Base-by-base conservation (phyloP, 2,888 invertebrate genomes). In the Toxonevra muliebris region DNA sequence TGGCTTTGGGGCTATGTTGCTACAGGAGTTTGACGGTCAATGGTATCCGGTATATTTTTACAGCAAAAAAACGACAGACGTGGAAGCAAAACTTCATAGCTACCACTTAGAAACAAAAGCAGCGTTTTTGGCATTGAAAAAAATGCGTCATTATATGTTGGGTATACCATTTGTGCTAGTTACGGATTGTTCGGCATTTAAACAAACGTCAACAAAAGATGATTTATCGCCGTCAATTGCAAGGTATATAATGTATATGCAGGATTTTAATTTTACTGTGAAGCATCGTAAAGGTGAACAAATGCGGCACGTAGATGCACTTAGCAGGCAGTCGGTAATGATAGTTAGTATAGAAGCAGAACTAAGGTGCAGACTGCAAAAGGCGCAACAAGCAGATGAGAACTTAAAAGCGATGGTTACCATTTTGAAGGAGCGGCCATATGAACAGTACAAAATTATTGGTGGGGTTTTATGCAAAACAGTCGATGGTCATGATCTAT, bases 71-170 rank as follows among this genome's bases (percentile, higher is more conserved):
- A 48, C 55, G 9, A 60, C 63, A 9, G 30, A 54, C 20, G 41
- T 43, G 50, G 68, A 64, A 53, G n/a, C 55, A 20, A 59, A 41
- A 50, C 43, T 43, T 7, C 71, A 71, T 45, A 67, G 69, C 30
- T 71, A 68, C 17, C 64, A 65, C n/a, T 43, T 71, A n/a, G 66
- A 66, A 19, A 65, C 63, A n/a, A 68, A 68, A 65, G 68, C 66
- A 40, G 68, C 68, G n/a, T 68, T 53, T 48, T n/a, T 71, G 12
- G 64, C 67, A 5, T n/a, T 61, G 11, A 69, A 71, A 62, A 71
- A 71, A 54, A 65, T 69, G 54, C 40, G 69, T 17, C 62, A 71
- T 63, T 65, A 65, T 45, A 20, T 65, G 20, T 20, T 59, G 52
- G 65, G 61, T 5, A 11, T 13, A 9, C 19, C 53, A 20, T 54